Evolutionary conservation across 2,113 vertebrate species (phyloP).

Genomic region (Stigmatopora argus): DNA sequence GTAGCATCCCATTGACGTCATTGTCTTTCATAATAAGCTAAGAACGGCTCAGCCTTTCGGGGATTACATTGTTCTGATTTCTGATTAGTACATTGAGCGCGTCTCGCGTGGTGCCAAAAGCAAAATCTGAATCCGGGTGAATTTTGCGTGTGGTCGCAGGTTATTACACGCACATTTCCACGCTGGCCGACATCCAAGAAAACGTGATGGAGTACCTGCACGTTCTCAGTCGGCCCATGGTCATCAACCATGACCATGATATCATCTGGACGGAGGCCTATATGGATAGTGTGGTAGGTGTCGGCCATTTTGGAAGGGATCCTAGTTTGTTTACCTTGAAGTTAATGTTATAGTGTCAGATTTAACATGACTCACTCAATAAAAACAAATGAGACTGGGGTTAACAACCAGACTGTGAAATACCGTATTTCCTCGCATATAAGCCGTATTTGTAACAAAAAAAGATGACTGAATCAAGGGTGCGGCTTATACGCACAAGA

Average conservation of each 20-base stretch:
- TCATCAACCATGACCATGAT: conserved; percentile 93
- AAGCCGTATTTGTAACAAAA: too few species aligned
- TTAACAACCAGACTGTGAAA: too few species aligned
- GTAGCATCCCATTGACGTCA: conserved; percentile 44
- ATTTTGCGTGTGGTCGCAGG: conserved; percentile 64
- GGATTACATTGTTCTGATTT: conserved; percentile 27
- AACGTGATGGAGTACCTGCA: conserved; percentile 98
- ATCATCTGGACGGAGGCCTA: conserved; percentile 97
- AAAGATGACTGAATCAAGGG: too few species aligned
- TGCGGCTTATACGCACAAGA: too few species aligned
- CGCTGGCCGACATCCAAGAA: conserved; percentile 89
- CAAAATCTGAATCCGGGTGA: conserved; percentile 1
- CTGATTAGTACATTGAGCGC: conserved; percentile 29
- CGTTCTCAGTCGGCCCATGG: conserved; percentile 94
- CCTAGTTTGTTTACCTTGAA: not conserved
- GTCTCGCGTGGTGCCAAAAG: conserved; percentile 9
- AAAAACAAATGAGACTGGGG: too few species aligned
- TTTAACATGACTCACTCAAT: not conserved
- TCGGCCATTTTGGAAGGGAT: not conserved
- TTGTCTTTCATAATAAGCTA: conserved; percentile 29
- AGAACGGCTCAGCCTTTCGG: conserved; percentile 17
- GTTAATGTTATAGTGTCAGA: not conserved
- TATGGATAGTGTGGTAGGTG: conserved; percentile 88
- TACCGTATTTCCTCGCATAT: too few species aligned
- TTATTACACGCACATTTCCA: conserved; percentile 94